phyloP scores from a whole-genome alignment of 1,140 invertebrate species.

The Mycetomoellerius zeteki region DNA sequence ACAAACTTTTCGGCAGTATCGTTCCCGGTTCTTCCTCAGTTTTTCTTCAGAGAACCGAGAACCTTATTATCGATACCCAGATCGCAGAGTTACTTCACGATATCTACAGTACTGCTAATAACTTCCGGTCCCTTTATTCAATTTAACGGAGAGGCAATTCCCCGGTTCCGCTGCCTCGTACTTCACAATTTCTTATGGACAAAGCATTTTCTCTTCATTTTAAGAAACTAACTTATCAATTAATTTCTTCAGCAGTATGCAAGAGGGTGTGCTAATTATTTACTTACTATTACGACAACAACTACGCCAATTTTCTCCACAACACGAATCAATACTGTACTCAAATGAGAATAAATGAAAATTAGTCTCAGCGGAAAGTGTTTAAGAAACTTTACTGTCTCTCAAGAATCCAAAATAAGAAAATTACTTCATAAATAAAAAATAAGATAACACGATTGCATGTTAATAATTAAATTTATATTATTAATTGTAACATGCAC shows the following conservation, averaged over 20 bases:
- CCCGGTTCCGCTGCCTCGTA: slow-evolving; percentile 10
- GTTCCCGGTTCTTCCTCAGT: slow-evolving; percentile 47
- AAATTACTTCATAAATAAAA: slow-evolving; percentile 20
- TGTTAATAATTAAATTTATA: background rate
- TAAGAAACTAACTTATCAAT: slow-evolving; percentile 62
- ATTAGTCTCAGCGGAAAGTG: slow-evolving; percentile 9
- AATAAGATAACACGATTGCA: background rate
- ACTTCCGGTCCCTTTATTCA: slow-evolving; percentile 76
- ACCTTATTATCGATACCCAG: slow-evolving; percentile 61
- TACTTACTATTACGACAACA: slow-evolving; percentile 52
- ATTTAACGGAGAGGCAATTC: slow-evolving; percentile 67
- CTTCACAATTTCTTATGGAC: slow-evolving; percentile 50
- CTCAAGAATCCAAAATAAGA: background rate
- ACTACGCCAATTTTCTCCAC: slow-evolving; percentile 46
- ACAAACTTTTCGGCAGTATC: slow-evolving; percentile 79
- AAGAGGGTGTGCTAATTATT: slow-evolving; percentile 50
- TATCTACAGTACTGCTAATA: slow-evolving; percentile 71
- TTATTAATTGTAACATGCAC: background rate
- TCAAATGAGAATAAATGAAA: slow-evolving; percentile 23
- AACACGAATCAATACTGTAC: slow-evolving; percentile 41
- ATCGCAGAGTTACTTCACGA: slow-evolving; percentile 58
- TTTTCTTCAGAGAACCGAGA: slow-evolving; percentile 62
- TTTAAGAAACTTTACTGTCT: slow-evolving; percentile 18
- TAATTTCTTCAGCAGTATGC: slow-evolving; percentile 49
- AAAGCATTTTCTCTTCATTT: slow-evolving; percentile 45